Conservation (phyloP, 2,797 vertebrate species). For the Tenualosa thibaudeaui region DNA sequence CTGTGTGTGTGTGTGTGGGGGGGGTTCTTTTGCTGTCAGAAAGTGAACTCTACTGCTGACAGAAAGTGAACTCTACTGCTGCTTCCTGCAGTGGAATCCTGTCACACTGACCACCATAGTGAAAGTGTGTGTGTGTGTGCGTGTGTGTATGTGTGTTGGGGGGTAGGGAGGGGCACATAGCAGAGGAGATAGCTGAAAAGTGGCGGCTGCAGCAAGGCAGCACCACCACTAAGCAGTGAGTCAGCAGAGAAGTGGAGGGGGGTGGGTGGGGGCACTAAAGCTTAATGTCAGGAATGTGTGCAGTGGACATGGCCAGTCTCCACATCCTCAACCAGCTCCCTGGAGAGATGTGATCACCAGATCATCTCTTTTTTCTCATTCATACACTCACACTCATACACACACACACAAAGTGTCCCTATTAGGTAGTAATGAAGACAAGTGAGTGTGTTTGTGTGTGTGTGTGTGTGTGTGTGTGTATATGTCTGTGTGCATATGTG, state of each 20-base stretch:
- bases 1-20: neutral
- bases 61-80: neutral
- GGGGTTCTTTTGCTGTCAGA: neutral
- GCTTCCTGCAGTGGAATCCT: neutral
- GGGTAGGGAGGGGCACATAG: conserved; percentile 25
- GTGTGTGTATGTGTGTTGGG: neutral
- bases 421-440: neutral
- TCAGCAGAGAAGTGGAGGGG: neutral
- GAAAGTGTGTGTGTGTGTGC: neutral
- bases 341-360: neutral
- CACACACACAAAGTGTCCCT: neutral
- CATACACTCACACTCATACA: neutral
- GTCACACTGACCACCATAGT: neutral
- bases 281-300: neutral
- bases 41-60: neutral
- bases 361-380: neutral
- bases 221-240: neutral
- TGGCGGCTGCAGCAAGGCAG: neutral
- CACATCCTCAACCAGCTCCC: neutral
- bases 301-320: neutral
- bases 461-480: neutral
- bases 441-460: neutral
- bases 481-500: neutral
- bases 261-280: neutral
- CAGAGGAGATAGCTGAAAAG: neutral